Percentiles rank a stretch among this genome's conserved stretches.
These are phyloP conservation scores for Magallana gigas DNA, from an alignment of 1,140 invertebrate genomes.

Conservation along the genomic window DNA sequence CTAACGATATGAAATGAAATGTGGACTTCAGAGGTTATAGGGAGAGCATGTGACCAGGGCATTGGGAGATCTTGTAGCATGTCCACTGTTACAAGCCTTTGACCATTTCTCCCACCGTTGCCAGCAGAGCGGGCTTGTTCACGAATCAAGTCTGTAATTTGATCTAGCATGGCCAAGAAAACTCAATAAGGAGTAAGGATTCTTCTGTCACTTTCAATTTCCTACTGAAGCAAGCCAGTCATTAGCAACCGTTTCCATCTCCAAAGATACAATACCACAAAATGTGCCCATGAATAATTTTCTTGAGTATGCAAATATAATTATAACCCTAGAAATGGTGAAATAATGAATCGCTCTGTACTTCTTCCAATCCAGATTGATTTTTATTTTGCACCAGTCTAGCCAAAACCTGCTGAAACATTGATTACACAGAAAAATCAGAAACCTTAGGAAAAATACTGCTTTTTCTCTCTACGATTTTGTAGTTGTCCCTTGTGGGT, in stretches of 20 bases:
- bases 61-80: background rate
- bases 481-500: constrained; percentile 5
- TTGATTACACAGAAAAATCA: constrained; percentile 28
- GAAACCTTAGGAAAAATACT: background rate
- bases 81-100: background rate
- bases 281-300: constrained; percentile 36
- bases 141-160: constrained; percentile 23
- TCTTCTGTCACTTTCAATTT: constrained; percentile 33
- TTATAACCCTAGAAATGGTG: constrained; percentile 33
- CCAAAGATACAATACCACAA: constrained; percentile 26
- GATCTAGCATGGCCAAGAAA: background rate
- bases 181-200: constrained; percentile 2
- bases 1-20: background rate
- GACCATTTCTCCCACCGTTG: background rate
- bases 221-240: constrained; percentile 23
- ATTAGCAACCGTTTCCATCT: constrained; percentile 23
- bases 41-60: background rate
- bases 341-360: constrained; percentile 34
- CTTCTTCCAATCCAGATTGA: constrained; percentile 27
- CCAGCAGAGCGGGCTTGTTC: background rate
- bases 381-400: background rate
- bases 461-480: background rate
- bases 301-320: constrained; percentile 38
- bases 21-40: background rate
- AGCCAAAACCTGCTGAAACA: constrained; percentile 21